A percentile compares a stretch with the other conserved stretches of the same genome.
Evolutionary conservation across 2,888 invertebrate species (phyloP).

Genomic region (Erebia epiphron): DNA sequence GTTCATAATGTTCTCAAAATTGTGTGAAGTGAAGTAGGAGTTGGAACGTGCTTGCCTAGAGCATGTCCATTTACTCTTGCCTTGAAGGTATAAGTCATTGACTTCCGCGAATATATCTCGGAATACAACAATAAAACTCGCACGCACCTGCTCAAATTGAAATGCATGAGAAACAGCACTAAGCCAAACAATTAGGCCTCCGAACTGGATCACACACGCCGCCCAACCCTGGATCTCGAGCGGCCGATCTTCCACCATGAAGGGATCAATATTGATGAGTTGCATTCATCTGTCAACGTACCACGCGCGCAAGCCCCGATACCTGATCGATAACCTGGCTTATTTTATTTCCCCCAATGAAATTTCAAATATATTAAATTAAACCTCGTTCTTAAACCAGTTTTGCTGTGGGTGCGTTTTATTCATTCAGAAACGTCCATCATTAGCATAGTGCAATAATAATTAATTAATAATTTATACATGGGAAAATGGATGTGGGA

Average conservation of each 20-base stretch:
- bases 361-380: slow-evolving; percentile 19
- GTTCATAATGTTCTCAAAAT: too few relatives aligned
- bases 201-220: slow-evolving; percentile 60
- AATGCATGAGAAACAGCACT: slow-evolving; percentile 52
- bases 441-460: background rate
- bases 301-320: slow-evolving; percentile 38
- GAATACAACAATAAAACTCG: background rate
- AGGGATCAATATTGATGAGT: slow-evolving; percentile 74
- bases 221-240: slow-evolving; percentile 26
- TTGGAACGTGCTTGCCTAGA: too few relatives aligned
- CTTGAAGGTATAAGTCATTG: too few relatives aligned
- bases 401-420: slow-evolving; percentile 2
- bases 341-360: slow-evolving; percentile 43
- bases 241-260: slow-evolving; percentile 31
- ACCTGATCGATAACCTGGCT: slow-evolving; percentile 37
- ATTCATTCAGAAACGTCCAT: slow-evolving; percentile 13
- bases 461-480: slow-evolving; percentile 1
- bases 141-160: slow-evolving; percentile 24
- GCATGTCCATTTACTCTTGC: too few relatives aligned
- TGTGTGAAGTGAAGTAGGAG: too few relatives aligned
- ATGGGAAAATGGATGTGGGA: slow-evolving; percentile 1
- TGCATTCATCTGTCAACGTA: slow-evolving; percentile 73
- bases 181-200: slow-evolving; percentile 47
- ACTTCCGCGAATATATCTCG: too few relatives aligned
- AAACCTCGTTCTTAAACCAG: slow-evolving; percentile 6